Evolutionary conservation across 2,888 invertebrate genomes (phyloP).

Genomic region (Leptinotarsa juncta): DNA sequence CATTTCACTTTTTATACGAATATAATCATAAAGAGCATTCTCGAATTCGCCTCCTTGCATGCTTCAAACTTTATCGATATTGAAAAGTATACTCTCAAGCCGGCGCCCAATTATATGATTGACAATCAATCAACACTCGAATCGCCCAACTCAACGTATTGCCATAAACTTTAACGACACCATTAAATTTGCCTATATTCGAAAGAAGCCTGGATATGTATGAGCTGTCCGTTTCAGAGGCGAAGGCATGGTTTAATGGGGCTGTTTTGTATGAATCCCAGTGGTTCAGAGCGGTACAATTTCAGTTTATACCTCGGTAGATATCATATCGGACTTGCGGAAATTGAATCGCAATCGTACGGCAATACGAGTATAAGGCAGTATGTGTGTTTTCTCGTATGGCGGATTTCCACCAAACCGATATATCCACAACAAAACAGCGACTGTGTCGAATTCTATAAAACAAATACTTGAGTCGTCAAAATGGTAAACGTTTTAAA

Average conservation of each 20-base stretch:
- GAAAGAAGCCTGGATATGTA: slow-evolving; percentile 6
- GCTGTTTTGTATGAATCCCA: background rate
- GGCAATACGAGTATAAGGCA: too few relatives aligned
- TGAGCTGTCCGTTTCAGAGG: background rate
- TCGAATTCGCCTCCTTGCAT: background rate
- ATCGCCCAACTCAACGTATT: slow-evolving; percentile 5
- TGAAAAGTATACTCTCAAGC: background rate
- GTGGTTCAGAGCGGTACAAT: background rate
- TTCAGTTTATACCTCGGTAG: background rate
- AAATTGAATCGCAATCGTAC: too few relatives aligned
- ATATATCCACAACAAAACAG: too few relatives aligned
- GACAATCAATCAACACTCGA: slow-evolving; percentile 27
- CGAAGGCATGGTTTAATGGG: background rate
- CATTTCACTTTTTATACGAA: too few relatives aligned
- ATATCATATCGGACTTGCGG: too few relatives aligned
- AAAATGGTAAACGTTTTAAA: too few relatives aligned
- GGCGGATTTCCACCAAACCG: too few relatives aligned
- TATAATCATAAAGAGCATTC: background rate
- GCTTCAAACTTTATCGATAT: slow-evolving; percentile 1
- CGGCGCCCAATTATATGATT: slow-evolving; percentile 24
- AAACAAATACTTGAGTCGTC: too few relatives aligned
- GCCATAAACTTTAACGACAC: slow-evolving; percentile 21
- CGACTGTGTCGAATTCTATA: too few relatives aligned
- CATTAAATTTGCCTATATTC: slow-evolving; percentile 15
- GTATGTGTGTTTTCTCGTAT: too few relatives aligned